A percentile compares a stretch with the other conserved stretches of the same genome.
These are phyloP conservation scores for Cryptoprocta ferox DNA, from an alignment of 2,797 vertebrate species.

Conservation along the genomic window DNA sequence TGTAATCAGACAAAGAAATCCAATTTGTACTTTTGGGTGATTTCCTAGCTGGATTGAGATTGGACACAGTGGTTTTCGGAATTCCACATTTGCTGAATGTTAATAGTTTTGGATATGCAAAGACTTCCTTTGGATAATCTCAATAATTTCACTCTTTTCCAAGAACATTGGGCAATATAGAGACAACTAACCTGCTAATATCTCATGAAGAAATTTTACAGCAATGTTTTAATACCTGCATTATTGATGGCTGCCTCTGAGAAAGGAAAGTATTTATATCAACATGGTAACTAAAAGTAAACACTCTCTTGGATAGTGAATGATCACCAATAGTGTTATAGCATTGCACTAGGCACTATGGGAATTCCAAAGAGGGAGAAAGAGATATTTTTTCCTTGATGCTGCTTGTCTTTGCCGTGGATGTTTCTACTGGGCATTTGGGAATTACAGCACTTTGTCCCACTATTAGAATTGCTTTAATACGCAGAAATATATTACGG, in stretches of 20 bases:
- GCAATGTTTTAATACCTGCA: background rate
- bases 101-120: slow-evolving; percentile 31
- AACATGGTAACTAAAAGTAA: background rate
- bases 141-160: slow-evolving; percentile 13
- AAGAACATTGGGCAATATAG: background rate
- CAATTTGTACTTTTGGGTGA: background rate
- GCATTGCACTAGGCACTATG: background rate
- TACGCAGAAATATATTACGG: background rate
- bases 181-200: background rate
- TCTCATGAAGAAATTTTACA: background rate
- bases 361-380: background rate
- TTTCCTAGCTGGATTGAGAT: slow-evolving; percentile 35
- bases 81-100: slow-evolving; percentile 15
- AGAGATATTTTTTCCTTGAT: background rate
- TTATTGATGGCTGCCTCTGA: slow-evolving; percentile 13
- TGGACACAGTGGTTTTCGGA: background rate
- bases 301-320: background rate
- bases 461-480: background rate
- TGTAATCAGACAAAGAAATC: background rate
- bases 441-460: background rate
- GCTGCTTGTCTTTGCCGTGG: background rate
- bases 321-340: background rate
- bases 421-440: background rate
- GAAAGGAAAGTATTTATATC: slow-evolving; percentile 40
- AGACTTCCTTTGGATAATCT: slow-evolving; percentile 27